Evolutionary conservation across 2,113 vertebrate species (phyloP).

Genomic region (Serinus canaria): DNA sequence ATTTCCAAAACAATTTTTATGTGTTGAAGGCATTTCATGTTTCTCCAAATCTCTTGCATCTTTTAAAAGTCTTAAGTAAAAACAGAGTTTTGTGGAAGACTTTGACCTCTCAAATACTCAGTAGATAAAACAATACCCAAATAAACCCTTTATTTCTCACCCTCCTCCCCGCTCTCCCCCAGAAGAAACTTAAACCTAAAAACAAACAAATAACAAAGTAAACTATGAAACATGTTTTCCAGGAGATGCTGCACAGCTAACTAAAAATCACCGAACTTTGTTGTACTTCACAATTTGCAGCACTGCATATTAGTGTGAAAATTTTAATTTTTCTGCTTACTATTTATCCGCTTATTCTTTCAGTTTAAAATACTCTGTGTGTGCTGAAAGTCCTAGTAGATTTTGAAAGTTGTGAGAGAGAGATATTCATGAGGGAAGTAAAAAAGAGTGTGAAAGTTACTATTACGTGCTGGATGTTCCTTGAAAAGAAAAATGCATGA

Average conservation of each 20-base stretch:
- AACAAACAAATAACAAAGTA: not conserved
- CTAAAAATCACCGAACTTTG: not conserved
- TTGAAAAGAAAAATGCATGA: not conserved
- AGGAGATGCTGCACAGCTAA: not conserved
- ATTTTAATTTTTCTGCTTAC: not conserved
- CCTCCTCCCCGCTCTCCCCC: rapidly evolving
- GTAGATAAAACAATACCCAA: not conserved
- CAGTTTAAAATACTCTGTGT: not conserved
- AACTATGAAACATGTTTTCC: not conserved
- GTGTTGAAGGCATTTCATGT: not conserved
- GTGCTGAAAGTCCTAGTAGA: not conserved
- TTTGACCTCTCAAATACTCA: not conserved
- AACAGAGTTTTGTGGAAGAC: not conserved
- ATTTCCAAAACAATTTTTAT: not conserved
- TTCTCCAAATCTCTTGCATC: not conserved
- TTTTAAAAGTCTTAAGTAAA: not conserved
- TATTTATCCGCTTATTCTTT: not conserved
- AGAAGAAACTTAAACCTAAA: not conserved
- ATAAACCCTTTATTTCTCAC: not conserved
- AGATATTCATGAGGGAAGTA: not conserved
- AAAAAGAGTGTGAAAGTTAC: not conserved
- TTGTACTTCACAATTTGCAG: not conserved
- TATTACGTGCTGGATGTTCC: not conserved
- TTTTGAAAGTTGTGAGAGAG: not conserved
- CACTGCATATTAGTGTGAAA: not conserved